Percentiles rank a stretch among this genome's conserved stretches.
These are phyloP conservation scores for Mechanitis messenoides DNA, from an alignment of 2,888 invertebrate genomes.

Conservation along the genomic window DNA sequence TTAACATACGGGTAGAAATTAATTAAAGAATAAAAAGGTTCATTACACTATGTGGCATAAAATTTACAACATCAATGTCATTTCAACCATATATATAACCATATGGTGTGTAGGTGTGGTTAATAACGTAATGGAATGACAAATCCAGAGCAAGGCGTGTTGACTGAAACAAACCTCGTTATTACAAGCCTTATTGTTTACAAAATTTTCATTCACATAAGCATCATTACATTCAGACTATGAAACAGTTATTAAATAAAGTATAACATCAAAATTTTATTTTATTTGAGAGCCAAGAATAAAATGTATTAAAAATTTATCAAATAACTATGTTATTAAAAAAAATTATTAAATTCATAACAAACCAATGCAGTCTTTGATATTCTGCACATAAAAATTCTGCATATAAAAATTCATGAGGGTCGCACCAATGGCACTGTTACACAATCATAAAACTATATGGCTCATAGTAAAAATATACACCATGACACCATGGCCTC, in stretches of 20 bases:
- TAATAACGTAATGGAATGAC: conserved; percentile 29
- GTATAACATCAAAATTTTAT: background rate
- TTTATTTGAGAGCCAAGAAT: too few relatives aligned
- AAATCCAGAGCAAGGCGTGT: conserved; percentile 25
- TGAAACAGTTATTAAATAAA: background rate
- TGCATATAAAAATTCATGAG: conserved; percentile 1
- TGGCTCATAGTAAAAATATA: background rate
- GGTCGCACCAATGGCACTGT: background rate
- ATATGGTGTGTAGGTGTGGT: conserved; percentile 9
- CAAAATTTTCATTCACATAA: too few relatives aligned
- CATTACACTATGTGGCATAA: background rate
- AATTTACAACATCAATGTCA: background rate
- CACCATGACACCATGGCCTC: background rate
- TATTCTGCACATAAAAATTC: background rate
- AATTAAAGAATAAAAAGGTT: too few relatives aligned
- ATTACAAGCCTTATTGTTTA: background rate
- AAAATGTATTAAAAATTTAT: too few relatives aligned
- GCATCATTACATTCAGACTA: background rate
- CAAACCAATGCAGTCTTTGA: background rate
- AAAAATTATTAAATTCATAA: background rate
- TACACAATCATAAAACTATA: background rate
- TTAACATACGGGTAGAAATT: too few relatives aligned
- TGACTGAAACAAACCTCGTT: conserved; percentile 20
- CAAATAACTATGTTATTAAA: background rate
- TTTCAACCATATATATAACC: background rate